Conservation (phyloP, 92 coral and sea anemone genomes). For the Blastomussa wellsi region DNA sequence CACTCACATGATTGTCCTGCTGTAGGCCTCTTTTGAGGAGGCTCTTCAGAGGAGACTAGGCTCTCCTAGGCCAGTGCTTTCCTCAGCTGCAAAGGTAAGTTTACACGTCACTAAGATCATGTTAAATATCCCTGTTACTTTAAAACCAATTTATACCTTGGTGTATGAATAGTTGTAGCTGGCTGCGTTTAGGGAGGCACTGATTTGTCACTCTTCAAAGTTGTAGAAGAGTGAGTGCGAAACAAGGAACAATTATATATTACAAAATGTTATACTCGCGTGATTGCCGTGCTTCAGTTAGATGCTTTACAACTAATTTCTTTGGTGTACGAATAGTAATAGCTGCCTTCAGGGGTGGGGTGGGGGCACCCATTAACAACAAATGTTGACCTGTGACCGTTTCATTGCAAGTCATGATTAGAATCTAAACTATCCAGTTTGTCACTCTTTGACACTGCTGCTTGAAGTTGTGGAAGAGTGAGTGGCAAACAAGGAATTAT, state of each 20-base stretch:
- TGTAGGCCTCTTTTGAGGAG: neutral
- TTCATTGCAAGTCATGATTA: no score
- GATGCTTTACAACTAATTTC: neutral
- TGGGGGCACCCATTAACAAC: no score
- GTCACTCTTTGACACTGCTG: neutral
- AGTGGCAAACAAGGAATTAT: neutral
- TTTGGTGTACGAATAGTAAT: neutral
- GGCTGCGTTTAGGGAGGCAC: neutral
- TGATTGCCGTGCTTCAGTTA: no score
- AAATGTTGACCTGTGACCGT: no score
- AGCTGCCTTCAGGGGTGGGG: neutral
- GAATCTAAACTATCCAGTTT: no score
- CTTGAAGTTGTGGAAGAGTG: neutral
- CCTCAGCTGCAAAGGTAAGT: neutral
- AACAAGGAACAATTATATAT: no score
- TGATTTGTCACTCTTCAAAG: no score
- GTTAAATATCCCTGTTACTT: neutral
- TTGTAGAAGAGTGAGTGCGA: no score
- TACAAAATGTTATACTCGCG: no score
- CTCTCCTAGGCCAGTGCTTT: neutral
- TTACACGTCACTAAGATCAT: neutral
- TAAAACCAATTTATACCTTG: neutral
- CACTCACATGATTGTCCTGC: neutral
- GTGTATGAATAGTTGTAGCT: neutral
- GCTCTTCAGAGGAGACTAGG: neutral